Conservation (phyloP, 2,888 invertebrate genomes). For the Cephus nigrinus region DNA sequence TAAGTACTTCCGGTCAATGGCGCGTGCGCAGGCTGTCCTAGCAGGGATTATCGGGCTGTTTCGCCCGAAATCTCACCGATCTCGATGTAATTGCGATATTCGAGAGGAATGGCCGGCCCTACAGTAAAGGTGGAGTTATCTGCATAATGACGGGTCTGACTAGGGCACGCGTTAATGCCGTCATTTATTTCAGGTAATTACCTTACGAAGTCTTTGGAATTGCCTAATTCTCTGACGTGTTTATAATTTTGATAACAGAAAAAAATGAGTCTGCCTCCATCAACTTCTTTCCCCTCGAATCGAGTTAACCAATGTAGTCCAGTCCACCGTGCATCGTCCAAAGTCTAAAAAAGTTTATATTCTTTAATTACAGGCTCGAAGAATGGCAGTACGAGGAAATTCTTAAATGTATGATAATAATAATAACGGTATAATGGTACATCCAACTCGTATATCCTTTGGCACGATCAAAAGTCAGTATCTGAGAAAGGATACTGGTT, state of each 20-base stretch:
- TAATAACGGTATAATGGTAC: neutral
- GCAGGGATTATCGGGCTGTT: constrained; percentile 37
- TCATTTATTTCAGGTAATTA: constrained; percentile 42
- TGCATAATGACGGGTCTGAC: constrained; percentile 46
- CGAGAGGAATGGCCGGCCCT: constrained; percentile 8
- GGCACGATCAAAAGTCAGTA: neutral
- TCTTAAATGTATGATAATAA: neutral
- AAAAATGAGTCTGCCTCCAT: neutral
- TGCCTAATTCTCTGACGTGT: neutral
- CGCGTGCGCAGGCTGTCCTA: constrained; percentile 52
- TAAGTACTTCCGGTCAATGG: constrained; percentile 58
- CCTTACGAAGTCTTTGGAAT: constrained; percentile 17
- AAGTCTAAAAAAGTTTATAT: neutral
- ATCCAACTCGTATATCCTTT: neutral
- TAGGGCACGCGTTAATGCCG: constrained; percentile 33
- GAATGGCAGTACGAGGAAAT: too few species aligned
- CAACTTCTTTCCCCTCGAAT: neutral
- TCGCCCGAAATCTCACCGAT: constrained; percentile 24
- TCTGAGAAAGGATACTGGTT: neutral
- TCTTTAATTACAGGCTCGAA: too few species aligned
- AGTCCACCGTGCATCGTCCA: neutral
- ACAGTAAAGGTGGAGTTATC: constrained; percentile 18
- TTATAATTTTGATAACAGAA: constrained; percentile 2
- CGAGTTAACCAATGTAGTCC: neutral
- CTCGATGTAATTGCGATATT: constrained; percentile 29